Evolutionary conservation across 2,797 vertebrate genomes (phyloP), one percentile per base, ranked within the genome.

Genomic region (Sebastolobus altivelis): DNA sequence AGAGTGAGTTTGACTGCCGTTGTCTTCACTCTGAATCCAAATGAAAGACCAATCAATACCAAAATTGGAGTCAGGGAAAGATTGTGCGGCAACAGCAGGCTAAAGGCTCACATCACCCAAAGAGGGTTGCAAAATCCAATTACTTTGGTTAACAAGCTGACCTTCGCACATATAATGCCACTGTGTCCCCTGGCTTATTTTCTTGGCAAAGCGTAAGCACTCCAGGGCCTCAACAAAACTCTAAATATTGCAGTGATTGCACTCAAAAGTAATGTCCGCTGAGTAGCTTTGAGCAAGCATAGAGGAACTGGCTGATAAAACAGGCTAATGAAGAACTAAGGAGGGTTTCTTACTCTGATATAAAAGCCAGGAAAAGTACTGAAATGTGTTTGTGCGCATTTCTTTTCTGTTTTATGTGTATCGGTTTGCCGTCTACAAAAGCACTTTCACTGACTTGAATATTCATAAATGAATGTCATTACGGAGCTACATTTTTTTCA

Each of bases 61-160:
- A 89, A 85, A 90, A 94, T 68, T 86, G 86, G 72, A 88, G 84
- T 82, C 46, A 56, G 74, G 84, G 72, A 88, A 86, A 73, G 79
- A 90, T 46, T 85, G 85, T 81, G 87, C 52, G 16, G 72, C 77
- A 85, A 80, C 88, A 82, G 68, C 70, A 79, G 83, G 83, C 83
- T 86, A 86, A 92, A 87, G 88, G 87, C 89, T 95, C 94, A 92
- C 92, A 95, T 93, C 22, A 59, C 80, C 93, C 92, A 90, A 87
- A 95, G 92, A 94, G 94, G 88, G 92, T 94, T 95, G 92, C 75
- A 76, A 96, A 97, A 97, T 97, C 96, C 95, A 97, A 97, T 98
- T 97, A 97, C 96, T 96, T 93, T 95, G 94, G 90, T 96, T 97
- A 96, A 96, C 96, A 95, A 94, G 94, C 95, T 95, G 94, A 95